Percentiles rank a stretch among this genome's conserved stretches.
Evolutionary conservation across 2,113 vertebrate species (phyloP).

Genomic region (Plecturocebus donacophilus): DNA sequence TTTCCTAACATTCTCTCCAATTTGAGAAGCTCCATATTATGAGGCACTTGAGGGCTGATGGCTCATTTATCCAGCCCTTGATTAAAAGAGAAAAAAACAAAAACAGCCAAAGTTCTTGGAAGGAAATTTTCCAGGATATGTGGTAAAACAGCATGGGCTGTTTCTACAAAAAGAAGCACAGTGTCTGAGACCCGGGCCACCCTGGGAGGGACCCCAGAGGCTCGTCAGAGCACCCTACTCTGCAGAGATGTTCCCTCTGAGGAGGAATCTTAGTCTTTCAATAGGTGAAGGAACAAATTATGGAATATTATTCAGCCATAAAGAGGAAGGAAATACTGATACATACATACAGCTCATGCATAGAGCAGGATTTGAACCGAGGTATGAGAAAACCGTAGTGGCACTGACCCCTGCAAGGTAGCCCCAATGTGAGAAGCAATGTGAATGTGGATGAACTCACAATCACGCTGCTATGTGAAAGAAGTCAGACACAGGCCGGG

Average conservation of each 20-base stretch:
- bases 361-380: too few species aligned
- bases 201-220: not conserved
- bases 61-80: slow-evolving; percentile 21
- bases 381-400: too few species aligned
- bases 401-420: too few species aligned
- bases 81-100: slow-evolving; percentile 23
- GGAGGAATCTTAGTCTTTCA: not conserved
- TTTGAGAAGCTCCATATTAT: slow-evolving; percentile 32
- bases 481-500: not conserved
- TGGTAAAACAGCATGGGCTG: not conserved
- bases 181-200: not conserved
- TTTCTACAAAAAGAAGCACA: not conserved
- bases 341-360: too few species aligned
- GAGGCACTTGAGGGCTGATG: slow-evolving; percentile 24
- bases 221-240: accelerated
- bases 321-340: not conserved
- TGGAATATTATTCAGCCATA: not conserved
- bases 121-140: not conserved
- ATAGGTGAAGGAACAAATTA: not conserved
- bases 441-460: not conserved
- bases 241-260: not conserved
- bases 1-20: slow-evolving; percentile 31
- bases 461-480: not conserved
- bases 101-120: not conserved
- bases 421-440: too few species aligned